Evolutionary conservation across 2,113 vertebrate genomes (phyloP), one percentile per base, ranked within the genome.

Genomic region (Collichthys lucidus): DNA sequence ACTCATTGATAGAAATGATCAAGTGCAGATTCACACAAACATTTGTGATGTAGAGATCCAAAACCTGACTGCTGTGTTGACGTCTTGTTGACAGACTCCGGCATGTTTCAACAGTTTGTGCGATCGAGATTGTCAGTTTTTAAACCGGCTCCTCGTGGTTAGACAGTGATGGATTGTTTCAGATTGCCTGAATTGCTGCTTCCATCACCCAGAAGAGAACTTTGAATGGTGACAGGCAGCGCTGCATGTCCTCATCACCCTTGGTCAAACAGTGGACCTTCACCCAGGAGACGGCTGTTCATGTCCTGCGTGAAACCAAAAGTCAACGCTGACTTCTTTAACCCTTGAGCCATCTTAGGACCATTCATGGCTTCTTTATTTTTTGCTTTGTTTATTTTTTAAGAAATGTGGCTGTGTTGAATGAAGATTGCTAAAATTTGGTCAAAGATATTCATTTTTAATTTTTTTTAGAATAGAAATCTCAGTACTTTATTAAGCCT

Each of bases 171-270:
- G 3, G 29, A 29, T 12, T 66, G 42, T 67, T 24, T 44, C 42
- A 67, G 22, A 65, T 55, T 44, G n/a, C 49, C 15, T 40, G n/a
- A 40, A 42, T 42, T 31, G 55, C 42, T 31, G 69, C 44, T 72
- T 60, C 47, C 47, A 29, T 75, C 31, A 29, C 49, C 63, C 44
- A 50, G 46, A 0, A 14, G 55, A 44, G 60, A 56, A 29, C 50
- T 11, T 31, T 35, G 24, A 59, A 67, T 24, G 42, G 49, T 60
- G 70, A 67, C 63, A 42, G 75, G 55, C 56, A 22, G 63, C 4
- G 24, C 63, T 31, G 74, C 40, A 11, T 14, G 5, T 67, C 42
- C 49, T 59, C 63, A 22, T 16, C 74, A 24, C 0, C 49, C 63
- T 5, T 31, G 29, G 29, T 31, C 29, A 31, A 31, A 31, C 29